Base-by-base conservation (phyloP, 2,113 vertebrate genomes). In the Catharus minimus region DNA sequence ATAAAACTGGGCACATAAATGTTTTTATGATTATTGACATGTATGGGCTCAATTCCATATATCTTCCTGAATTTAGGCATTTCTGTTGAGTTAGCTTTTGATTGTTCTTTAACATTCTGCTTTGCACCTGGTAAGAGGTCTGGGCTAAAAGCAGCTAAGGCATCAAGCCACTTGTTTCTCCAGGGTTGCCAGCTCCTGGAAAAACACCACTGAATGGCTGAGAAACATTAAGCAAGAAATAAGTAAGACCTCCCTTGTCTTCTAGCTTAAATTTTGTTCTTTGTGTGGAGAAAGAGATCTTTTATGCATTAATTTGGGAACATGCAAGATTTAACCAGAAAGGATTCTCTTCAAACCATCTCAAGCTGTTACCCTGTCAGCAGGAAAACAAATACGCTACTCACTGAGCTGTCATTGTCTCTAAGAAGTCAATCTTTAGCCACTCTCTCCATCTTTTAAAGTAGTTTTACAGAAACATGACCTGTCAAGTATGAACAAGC, bases 1-100 rank as follows among this genome's bases (percentile, higher is more conserved):
- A 72, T 94, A 86, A 94, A 93, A 57, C 44, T n/a, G 50, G 28
- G 74, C 53, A 90, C 38, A 72, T 90, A 81, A 88, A 82, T 79
- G 43, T 72, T 92, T 78, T 94, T 85, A 94, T 60, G 52, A 55
- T 47, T 74, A 71, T 55, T 47, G 81, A 89, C 81, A 75, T 78
- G 20, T 62, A 75, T 38, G 28, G 66, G 26, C 46, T 82, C 14
- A 46, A 2, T 68, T 87, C 53, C 82, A 58, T 85, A 76, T 73
- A 91, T 87, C 78, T 95, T 65, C 44, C 22, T 0, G 2, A 67
- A 82, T 87, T 76, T 39, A 87, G 36, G 47, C 38, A 33, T 79
- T 92, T 86, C 61, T 89, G 67, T 43, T 79, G 93, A 91, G 73
- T 76, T 92, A 91, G 55, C 33, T 91, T 71, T 67, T 65, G 62